Evolutionary conservation across 2,888 invertebrate species (phyloP).

Genomic region (Mesochorus sp.): DNA sequence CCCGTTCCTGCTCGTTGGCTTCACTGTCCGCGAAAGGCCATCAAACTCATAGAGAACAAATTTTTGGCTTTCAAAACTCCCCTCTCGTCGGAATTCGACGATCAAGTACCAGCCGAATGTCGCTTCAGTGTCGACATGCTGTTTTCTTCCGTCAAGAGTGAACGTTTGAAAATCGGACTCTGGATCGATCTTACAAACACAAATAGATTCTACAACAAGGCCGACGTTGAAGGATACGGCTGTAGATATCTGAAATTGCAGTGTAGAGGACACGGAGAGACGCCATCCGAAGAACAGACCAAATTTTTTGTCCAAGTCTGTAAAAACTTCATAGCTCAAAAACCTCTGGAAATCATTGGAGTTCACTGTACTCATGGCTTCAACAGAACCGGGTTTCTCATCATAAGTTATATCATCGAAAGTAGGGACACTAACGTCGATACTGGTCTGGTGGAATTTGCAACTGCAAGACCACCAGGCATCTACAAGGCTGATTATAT

Average conservation of each 20-base stretch:
- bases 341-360: slow-evolving; percentile 89
- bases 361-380: slow-evolving; percentile 99
- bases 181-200: slow-evolving; percentile 99
- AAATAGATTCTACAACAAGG: slow-evolving; percentile 93
- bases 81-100: slow-evolving; percentile 90
- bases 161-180: slow-evolving; percentile 93
- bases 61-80: slow-evolving; percentile 98
- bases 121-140: slow-evolving; percentile 95
- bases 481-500: slow-evolving; percentile 99
- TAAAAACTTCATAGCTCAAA: slow-evolving; percentile 89
- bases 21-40: slow-evolving; percentile 92
- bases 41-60: slow-evolving; percentile 88
- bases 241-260: slow-evolving; percentile 94
- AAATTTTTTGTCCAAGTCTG: slow-evolving; percentile 92
- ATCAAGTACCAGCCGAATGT: slow-evolving; percentile 91
- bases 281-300: slow-evolving; percentile 94
- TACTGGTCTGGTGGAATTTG: slow-evolving; percentile 91
- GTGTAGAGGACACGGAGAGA: slow-evolving; percentile 96
- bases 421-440: slow-evolving; percentile 92
- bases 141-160: slow-evolving; percentile 89
- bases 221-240: slow-evolving; percentile 89
- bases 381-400: slow-evolving; percentile 98
- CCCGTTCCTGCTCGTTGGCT: slow-evolving; percentile 94
- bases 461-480: slow-evolving; percentile 92
- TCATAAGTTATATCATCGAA: slow-evolving; percentile 95